These are phyloP conservation scores for Archilochus colubris DNA, from an alignment of 2,113 vertebrate genomes.

Conservation along the genomic window DNA sequence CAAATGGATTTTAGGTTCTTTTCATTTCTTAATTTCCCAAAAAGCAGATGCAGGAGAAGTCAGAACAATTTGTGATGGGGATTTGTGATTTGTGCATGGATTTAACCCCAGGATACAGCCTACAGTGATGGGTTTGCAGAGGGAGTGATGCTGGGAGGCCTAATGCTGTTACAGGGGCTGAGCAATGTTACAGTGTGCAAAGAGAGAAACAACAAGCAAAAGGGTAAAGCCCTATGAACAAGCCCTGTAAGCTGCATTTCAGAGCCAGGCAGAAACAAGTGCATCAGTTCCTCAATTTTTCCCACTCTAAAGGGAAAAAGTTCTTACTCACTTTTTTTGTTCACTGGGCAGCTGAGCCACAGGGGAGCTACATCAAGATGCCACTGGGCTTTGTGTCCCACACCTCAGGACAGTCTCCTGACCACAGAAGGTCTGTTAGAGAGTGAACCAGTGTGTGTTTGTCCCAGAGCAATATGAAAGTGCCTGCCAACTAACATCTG, in stretches of 20 bases:
- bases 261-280: background rate
- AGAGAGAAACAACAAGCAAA: background rate
- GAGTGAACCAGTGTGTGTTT: background rate
- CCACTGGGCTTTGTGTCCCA: fast-evolving
- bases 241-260: background rate
- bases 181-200: background rate
- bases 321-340: fast-evolving
- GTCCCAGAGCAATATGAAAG: background rate
- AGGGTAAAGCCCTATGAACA: background rate
- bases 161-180: background rate
- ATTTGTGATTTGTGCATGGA: background rate
- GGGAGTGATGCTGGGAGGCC: background rate
- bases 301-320: background rate
- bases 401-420: background rate
- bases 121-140: background rate
- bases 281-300: background rate
- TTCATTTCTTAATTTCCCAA: background rate
- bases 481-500: background rate
- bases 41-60: background rate
- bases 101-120: background rate
- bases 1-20: background rate
- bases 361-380: background rate
- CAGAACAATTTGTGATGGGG: background rate
- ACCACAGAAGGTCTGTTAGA: background rate
- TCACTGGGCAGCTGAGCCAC: background rate